A percentile compares a stretch with the other conserved stretches of the same genome.
Conservation (phyloP, 2,113 vertebrate genomes). For the Mirounga angustirostris region DNA sequence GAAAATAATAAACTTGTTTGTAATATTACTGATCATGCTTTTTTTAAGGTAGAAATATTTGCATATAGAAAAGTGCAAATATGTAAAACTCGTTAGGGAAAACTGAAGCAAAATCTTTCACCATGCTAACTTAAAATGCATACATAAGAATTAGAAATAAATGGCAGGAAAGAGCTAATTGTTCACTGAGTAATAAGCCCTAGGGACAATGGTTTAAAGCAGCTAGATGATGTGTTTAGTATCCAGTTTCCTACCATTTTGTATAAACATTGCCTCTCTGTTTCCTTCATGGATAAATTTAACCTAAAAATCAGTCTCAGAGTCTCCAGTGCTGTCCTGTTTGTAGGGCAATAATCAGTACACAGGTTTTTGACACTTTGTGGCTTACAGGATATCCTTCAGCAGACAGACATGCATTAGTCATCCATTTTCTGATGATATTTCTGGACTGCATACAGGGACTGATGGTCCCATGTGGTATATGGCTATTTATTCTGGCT, state of each 20-base stretch:
- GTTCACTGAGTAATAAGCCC: slow-evolving; percentile 47
- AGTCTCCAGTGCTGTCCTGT: slow-evolving; percentile 56
- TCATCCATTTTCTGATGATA: slow-evolving; percentile 65
- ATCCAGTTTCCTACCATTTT: slow-evolving; percentile 71
- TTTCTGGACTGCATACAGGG: slow-evolving; percentile 58
- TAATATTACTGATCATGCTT: not conserved
- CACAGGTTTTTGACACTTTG: slow-evolving; percentile 45
- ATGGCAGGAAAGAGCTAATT: slow-evolving; percentile 70
- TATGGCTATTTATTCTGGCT: slow-evolving; percentile 62
- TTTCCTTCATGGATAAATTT: slow-evolving; percentile 79
- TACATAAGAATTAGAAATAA: slow-evolving; percentile 64
- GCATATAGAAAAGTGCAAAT: slow-evolving; percentile 17
- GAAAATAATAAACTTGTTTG: not conserved
- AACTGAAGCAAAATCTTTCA: slow-evolving; percentile 60
- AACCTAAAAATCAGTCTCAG: slow-evolving; percentile 72
- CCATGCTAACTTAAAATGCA: slow-evolving; percentile 67
- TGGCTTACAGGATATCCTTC: slow-evolving; percentile 13
- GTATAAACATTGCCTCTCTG: slow-evolving; percentile 66
- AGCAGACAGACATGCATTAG: slow-evolving; percentile 47
- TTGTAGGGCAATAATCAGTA: slow-evolving; percentile 64
- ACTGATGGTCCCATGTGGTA: slow-evolving; percentile 27
- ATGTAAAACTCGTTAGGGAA: slow-evolving; percentile 70
- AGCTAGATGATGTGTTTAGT: slow-evolving; percentile 51
- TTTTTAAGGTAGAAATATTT: slow-evolving; percentile 34
- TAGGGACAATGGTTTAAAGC: slow-evolving; percentile 49